These are phyloP conservation scores for Cerceris rybyensis DNA, from an alignment of 2,888 invertebrate genomes.

Conservation along the genomic window DNA sequence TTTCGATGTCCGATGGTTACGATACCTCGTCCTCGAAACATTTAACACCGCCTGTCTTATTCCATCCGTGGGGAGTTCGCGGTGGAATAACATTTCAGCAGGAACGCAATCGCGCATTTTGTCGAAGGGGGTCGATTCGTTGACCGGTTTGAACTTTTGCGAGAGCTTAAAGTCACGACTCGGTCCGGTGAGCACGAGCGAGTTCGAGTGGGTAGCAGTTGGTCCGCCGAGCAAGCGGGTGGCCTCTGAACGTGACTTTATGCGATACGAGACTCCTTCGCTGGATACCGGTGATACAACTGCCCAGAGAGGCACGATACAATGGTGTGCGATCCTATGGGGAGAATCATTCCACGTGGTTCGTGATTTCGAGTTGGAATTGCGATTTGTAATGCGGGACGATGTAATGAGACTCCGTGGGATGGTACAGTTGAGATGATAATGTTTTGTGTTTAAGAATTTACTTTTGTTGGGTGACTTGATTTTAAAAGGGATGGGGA, in stretches of 20 bases:
- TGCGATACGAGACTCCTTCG: conserved; percentile 51
- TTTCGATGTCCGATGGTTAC: background rate
- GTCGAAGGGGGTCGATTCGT: conserved; percentile 40
- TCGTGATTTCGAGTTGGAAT: background rate
- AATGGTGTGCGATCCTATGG: conserved; percentile 63
- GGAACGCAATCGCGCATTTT: conserved; percentile 33
- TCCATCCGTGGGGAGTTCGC: background rate
- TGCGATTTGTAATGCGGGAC: background rate
- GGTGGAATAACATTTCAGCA: conserved; percentile 26
- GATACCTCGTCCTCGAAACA: conserved; percentile 5
- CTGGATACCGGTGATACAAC: conserved; percentile 59
- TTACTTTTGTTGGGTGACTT: too few relatives aligned
- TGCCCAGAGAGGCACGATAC: conserved; percentile 63
- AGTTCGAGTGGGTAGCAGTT: conserved; percentile 69
- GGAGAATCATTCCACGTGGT: background rate
- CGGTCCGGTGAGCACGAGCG: conserved; percentile 70
- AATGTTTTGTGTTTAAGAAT: too few relatives aligned
- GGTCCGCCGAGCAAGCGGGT: conserved; percentile 53
- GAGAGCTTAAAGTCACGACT: conserved; percentile 63
- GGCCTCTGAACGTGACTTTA: conserved; percentile 70
- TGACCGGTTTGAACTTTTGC: conserved; percentile 61
- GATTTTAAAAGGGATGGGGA: too few relatives aligned
- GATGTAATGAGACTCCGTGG: too few relatives aligned
- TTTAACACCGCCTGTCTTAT: conserved; percentile 8
- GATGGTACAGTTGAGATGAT: too few relatives aligned